These are phyloP conservation scores for Pelodiscus sinensis DNA, from an alignment of 2,113 vertebrate species.

Conservation along the genomic window DNA sequence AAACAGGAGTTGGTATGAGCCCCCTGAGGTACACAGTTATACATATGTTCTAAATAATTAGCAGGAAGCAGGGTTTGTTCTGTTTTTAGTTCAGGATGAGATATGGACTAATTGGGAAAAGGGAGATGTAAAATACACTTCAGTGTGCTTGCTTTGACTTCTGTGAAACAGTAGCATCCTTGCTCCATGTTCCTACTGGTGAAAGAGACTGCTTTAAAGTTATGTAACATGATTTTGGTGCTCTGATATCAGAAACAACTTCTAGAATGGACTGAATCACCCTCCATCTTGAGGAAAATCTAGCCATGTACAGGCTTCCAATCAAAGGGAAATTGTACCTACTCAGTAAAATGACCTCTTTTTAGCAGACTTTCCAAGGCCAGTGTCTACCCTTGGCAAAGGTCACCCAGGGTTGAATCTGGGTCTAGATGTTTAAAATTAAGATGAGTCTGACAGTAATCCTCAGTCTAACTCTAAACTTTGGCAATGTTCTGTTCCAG, in stretches of 20 bases:
- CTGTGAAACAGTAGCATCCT: neutral
- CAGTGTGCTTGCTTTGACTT: neutral
- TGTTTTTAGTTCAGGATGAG: neutral
- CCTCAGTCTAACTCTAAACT: neutral
- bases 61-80: neutral
- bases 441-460: neutral
- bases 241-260: neutral
- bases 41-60: conserved; percentile 10
- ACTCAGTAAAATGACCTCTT: neutral
- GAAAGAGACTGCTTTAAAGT: neutral
- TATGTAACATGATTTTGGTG: neutral
- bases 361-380: neutral
- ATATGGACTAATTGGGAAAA: neutral
- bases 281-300: neutral
- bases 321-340: neutral
- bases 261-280: neutral
- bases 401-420: neutral
- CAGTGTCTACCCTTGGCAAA: neutral
- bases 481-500: neutral
- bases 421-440: neutral
- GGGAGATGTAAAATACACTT: neutral
- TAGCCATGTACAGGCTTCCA: neutral
- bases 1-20: neutral
- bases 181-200: neutral
- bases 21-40: neutral